Percentiles rank a stretch among this genome's conserved stretches.
phyloP scores from a whole-genome alignment of 1,140 invertebrate genomes.

The Drosophila ironensis region DNA sequence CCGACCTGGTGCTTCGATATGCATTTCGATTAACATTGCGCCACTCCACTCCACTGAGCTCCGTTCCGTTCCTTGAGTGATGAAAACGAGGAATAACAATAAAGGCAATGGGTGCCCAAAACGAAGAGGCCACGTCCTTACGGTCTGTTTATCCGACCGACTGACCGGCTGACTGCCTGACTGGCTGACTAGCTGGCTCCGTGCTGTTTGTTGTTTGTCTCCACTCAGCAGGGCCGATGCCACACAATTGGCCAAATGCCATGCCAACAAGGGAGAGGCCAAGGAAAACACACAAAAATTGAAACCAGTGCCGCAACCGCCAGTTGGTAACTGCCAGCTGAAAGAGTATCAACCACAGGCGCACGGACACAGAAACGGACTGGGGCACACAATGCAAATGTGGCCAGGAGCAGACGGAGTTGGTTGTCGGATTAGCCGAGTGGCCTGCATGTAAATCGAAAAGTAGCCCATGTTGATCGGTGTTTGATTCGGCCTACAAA shows the following conservation, averaged over 20 bases:
- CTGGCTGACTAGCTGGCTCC: constrained; percentile 1
- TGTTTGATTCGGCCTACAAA: constrained; percentile 49
- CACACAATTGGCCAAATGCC: constrained; percentile 57
- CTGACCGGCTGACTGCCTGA: background rate
- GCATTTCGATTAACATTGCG: constrained; percentile 32
- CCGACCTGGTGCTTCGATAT: constrained; percentile 30
- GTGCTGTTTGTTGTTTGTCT: constrained; percentile 31
- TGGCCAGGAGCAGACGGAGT: constrained; percentile 5
- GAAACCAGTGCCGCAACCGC: constrained; percentile 50
- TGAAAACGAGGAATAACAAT: constrained; percentile 38
- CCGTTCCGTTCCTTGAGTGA: constrained; percentile 18
- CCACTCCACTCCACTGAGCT: constrained; percentile 12
- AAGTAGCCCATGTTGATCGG: constrained; percentile 51
- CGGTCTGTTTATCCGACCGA: no score
- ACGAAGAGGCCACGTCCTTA: constrained; percentile 21
- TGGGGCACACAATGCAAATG: constrained; percentile 41
- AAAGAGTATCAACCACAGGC: constrained; percentile 42
- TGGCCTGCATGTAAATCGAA: constrained; percentile 42
- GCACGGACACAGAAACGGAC: constrained; percentile 6
- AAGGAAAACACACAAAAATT: constrained; percentile 48
- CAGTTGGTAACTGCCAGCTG: constrained; percentile 41
- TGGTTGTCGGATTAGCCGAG: constrained; percentile 41
- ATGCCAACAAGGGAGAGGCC: constrained; percentile 28
- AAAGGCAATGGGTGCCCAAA: constrained; percentile 16
- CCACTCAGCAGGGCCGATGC: constrained; percentile 42